Evolutionary conservation across 2,797 vertebrate genomes (phyloP).

Genomic region (Cossypha caffra): DNA sequence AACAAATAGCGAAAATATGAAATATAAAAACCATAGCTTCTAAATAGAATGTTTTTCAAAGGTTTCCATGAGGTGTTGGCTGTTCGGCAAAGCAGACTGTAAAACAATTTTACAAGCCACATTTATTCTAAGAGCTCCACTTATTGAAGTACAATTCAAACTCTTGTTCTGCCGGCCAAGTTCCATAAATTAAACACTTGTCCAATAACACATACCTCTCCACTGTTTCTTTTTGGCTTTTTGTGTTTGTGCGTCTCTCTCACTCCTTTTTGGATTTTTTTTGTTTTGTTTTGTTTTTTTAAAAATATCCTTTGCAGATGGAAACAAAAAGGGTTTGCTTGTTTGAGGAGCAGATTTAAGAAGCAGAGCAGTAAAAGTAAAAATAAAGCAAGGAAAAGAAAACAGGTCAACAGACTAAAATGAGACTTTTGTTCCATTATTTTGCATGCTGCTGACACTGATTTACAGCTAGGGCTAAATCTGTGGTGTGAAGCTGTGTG

Average conservation of each 20-base stretch:
- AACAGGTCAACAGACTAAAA: background rate
- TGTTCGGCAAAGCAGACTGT: conserved; percentile 62
- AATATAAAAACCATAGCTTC: conserved; percentile 50
- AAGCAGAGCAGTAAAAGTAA: background rate
- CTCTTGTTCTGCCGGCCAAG: conserved; percentile 66
- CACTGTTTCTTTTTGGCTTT: conserved; percentile 51
- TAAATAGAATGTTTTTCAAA: conserved; percentile 68
- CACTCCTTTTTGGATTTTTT: background rate
- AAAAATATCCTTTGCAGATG: background rate
- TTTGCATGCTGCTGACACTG: background rate
- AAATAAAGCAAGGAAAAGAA: background rate
- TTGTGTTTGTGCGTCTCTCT: background rate
- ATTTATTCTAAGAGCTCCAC: conserved; percentile 64
- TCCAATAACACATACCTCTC: conserved; percentile 79
- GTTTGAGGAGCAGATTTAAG: conserved; percentile 11
- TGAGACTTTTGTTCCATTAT: background rate
- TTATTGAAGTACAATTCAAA: conserved; percentile 73
- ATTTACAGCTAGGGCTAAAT: background rate
- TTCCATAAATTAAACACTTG: conserved; percentile 72
- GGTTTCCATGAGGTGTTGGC: conserved; percentile 72
- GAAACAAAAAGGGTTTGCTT: conserved; percentile 17
- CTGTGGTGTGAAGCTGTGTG: background rate
- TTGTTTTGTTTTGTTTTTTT: background rate
- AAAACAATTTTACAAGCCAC: conserved; percentile 68
- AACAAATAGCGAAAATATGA: conserved; percentile 62